A percentile compares a stretch with the other conserved stretches of the same genome.
phyloP scores from a whole-genome alignment of 2,888 invertebrate species.

The Artemia sp. region DNA sequence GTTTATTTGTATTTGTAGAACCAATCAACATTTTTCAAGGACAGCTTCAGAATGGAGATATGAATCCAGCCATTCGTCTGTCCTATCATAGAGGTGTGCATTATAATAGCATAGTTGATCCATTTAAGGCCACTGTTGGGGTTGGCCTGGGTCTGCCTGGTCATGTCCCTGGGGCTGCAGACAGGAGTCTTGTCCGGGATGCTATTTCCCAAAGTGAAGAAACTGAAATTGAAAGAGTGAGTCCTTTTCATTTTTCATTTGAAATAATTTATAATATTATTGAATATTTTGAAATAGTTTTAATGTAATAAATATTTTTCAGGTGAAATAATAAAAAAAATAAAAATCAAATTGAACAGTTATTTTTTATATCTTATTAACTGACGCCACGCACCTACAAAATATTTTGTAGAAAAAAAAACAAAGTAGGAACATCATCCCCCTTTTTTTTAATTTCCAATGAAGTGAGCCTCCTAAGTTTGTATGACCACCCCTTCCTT shows the following conservation, averaged over 20 bases:
- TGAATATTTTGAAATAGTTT: no score
- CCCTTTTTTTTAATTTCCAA: no score
- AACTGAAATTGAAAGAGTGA: slow-evolving; percentile 56
- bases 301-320: no score
- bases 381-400: no score
- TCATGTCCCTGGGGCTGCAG: slow-evolving; percentile 53
- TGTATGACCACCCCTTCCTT: no score
- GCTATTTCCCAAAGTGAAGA: slow-evolving; percentile 60
- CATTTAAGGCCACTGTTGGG: slow-evolving; percentile 59
- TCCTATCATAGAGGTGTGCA: slow-evolving; percentile 72
- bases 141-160: slow-evolving; percentile 68
- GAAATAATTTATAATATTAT: no score
- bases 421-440: no score
- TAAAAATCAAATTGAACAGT: no score
- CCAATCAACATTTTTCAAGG: slow-evolving; percentile 75
- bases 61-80: slow-evolving; percentile 55
- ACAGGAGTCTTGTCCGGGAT: slow-evolving; percentile 50
- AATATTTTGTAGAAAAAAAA: no score
- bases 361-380: no score
- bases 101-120: slow-evolving; percentile 74
- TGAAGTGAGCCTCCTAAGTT: no score
- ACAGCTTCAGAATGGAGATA: slow-evolving; percentile 46
- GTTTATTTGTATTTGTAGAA: slow-evolving; percentile 36
- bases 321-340: no score
- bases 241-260: neutral